These are phyloP conservation scores for Tetragnatha montana DNA, from an alignment of 2,888 invertebrate genomes.

Conservation along the genomic window DNA sequence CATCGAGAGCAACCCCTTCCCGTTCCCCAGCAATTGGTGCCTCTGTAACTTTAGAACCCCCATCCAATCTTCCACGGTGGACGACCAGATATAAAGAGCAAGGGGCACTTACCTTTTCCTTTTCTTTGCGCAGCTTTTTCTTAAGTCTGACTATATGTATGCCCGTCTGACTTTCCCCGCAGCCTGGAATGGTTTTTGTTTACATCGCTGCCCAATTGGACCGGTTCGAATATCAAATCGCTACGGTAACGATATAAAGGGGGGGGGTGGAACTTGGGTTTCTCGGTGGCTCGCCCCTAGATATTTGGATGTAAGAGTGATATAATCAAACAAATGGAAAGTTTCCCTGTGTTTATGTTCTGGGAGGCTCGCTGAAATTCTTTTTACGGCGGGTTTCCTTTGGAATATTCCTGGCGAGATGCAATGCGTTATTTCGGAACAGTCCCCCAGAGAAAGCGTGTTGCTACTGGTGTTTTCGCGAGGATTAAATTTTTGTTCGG, in stretches of 20 bases:
- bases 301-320: constrained; percentile 22
- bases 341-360: constrained; percentile 30
- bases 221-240: constrained; percentile 43
- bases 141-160: constrained; percentile 15
- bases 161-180: background rate
- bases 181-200: constrained; percentile 17
- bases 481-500: background rate
- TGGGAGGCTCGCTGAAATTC: background rate
- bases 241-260: background rate
- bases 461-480: background rate
- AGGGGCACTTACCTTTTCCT: background rate
- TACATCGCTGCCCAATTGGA: constrained; percentile 36
- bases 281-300: background rate
- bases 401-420: background rate
- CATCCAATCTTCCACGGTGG: constrained; percentile 43
- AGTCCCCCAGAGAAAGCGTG: background rate
- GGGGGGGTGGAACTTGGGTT: background rate
- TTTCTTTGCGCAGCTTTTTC: background rate
- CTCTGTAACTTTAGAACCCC: constrained; percentile 41
- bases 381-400: background rate
- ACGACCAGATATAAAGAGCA: constrained; percentile 40
- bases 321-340: constrained; percentile 61
- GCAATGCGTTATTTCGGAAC: background rate
- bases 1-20: constrained; percentile 21
- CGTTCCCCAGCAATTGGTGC: constrained; percentile 35